These are phyloP conservation scores for Meloidogyne exigua DNA, from an alignment of 1,140 invertebrate species.

Conservation along the genomic window DNA sequence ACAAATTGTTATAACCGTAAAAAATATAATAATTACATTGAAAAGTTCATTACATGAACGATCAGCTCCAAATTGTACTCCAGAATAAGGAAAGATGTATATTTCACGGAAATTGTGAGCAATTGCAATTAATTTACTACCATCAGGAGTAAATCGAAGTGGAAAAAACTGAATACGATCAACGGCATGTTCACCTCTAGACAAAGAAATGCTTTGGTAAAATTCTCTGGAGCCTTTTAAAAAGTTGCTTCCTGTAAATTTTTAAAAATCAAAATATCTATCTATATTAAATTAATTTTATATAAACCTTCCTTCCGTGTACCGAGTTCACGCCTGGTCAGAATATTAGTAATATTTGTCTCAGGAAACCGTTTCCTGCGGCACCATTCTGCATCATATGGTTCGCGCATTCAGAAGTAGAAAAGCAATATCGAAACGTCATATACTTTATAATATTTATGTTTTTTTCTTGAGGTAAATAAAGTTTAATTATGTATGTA, in stretches of 20 bases:
- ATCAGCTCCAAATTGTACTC: constrained; percentile 19
- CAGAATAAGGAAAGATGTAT: constrained; percentile 40
- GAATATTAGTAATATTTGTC: constrained; percentile 32
- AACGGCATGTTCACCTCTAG: neutral
- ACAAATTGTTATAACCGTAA: no score
- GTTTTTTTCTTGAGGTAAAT: no score
- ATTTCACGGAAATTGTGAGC: constrained; percentile 34
- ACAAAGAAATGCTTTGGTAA: constrained; percentile 40
- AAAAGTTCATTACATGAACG: constrained; percentile 24
- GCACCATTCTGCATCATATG: constrained; percentile 44
- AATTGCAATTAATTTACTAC: constrained; percentile 39
- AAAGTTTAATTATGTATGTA: no score
- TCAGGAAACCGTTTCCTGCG: constrained; percentile 11
- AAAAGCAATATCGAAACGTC: no score
- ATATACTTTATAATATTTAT: no score
- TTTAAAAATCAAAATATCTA: constrained; percentile 21
- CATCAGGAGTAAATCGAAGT: constrained; percentile 50
- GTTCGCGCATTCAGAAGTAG: constrained; percentile 7
- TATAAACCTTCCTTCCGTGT: constrained; percentile 31
- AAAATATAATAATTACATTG: no score
- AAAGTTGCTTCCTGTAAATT: constrained; percentile 45
- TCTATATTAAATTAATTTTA: neutral
- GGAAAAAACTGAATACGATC: constrained; percentile 45
- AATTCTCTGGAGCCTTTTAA: constrained; percentile 45
- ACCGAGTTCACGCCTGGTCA: constrained; percentile 39